Evolutionary conservation across 2,113 vertebrate species (phyloP), one percentile per base, ranked within the genome.

Genomic region (Danionella cerebrum): DNA sequence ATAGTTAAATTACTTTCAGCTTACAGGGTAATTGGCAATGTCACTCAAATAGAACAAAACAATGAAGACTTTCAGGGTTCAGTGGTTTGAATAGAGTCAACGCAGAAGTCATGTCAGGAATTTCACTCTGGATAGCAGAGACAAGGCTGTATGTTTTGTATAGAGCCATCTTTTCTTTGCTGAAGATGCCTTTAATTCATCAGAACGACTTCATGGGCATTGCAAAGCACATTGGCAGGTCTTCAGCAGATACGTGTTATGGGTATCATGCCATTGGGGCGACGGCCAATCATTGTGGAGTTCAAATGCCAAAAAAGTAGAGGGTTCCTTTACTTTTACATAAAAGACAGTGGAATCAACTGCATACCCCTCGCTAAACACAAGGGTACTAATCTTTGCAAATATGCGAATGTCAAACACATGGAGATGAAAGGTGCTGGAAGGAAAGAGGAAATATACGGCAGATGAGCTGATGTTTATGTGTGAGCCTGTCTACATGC

Each of bases 401-500:
- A 64, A 64, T 16, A 18, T 47, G 59, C 55, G 51, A 57, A 69
- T 69, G 52, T 41, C 45, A 47, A 14, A 33, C 44, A 64, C 33
- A 64, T 33, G 31, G 27, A 53, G 63, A 38, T 48, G 25, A 52
- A 35, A 52, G 55, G 55, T 58, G 47, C 42, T 8, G 48, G 36
- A 62, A 35, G 47, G 39, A 29, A 31, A 47, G 8, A 51, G 22
- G 45, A 42, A 36, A 38, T 50, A 14, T 29, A 55, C 25, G 19
- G 41, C 27, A 42, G 59, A 50, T 50, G 33, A 42, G 45, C 12
- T 16, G 21, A 41, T 36, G 27, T 48, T 42, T 25, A 35, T 8
- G 13, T 11, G 41, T 53, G 8, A 63, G 39, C 48, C 36, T 55
- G 42, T 76, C 45, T 39, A 35, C 59, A 54, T 35, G 58, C 45